A percentile compares a stretch with the other conserved stretches of the same genome.
Conservation (phyloP, 1,140 invertebrate species). For the Drosophila nannoptera region DNA sequence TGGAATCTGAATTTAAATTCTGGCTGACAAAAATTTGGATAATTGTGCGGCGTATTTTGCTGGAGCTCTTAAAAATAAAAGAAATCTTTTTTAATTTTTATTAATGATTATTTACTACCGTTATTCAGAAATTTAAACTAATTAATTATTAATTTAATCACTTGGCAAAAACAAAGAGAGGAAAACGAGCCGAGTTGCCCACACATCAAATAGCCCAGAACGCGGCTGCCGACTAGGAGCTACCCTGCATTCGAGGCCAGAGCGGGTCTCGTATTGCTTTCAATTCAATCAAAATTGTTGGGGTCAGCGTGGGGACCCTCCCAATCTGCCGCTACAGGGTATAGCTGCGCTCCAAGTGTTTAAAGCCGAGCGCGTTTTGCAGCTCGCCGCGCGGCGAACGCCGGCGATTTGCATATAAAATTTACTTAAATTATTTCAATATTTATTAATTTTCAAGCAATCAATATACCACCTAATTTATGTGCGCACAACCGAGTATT, state of each 20-base stretch:
- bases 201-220: constrained; percentile 18
- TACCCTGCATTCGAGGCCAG: background rate
- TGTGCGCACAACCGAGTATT: background rate
- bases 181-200: constrained; percentile 53
- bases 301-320: background rate
- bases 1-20: constrained; percentile 43
- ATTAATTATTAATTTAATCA: constrained; percentile 79
- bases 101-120: constrained; percentile 79
- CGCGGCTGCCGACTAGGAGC: background rate
- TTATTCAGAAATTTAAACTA: constrained; percentile 78
- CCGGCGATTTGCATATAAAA: constrained; percentile 66
- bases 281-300: too few species aligned
- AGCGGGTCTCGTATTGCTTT: too few species aligned
- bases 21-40: constrained; percentile 27
- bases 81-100: constrained; percentile 78
- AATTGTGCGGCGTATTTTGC: constrained; percentile 60
- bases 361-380: constrained; percentile 67
- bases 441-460: constrained; percentile 71
- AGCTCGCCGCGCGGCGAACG: constrained; percentile 49
- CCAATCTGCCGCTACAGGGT: background rate
- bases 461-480: constrained; percentile 29
- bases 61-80: constrained; percentile 60
- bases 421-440: constrained; percentile 73
- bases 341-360: constrained; percentile 59
- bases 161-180: constrained; percentile 53